Percentiles rank a stretch among this genome's conserved stretches.
Evolutionary conservation across 1,140 invertebrate genomes (phyloP).

Genomic region (Cepaea nemoralis): DNA sequence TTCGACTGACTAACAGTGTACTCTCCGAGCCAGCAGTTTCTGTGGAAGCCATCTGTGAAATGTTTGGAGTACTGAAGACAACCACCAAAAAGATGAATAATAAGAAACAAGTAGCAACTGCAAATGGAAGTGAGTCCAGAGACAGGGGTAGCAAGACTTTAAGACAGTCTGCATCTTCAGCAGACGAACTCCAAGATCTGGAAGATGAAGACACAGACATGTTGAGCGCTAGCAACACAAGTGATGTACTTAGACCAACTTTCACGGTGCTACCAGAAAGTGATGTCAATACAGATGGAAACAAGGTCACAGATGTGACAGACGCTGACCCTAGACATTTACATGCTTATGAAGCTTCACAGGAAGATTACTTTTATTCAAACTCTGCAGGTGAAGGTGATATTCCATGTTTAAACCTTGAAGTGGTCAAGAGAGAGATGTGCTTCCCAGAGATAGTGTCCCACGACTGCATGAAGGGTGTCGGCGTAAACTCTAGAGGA

Average conservation of each 20-base stretch:
- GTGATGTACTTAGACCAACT: slow-evolving; percentile 35
- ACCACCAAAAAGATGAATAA: not conserved
- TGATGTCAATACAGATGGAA: slow-evolving; percentile 23
- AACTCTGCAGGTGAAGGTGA: slow-evolving; percentile 35
- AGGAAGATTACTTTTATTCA: slow-evolving; percentile 53
- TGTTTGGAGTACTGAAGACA: slow-evolving; percentile 60
- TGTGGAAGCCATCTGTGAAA: slow-evolving; percentile 62
- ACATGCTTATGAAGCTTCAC: slow-evolving; percentile 6
- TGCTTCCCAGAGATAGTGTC: slow-evolving; percentile 55
- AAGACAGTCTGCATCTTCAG: slow-evolving; percentile 15
- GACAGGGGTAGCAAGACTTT: slow-evolving; percentile 18
- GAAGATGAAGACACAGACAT: slow-evolving; percentile 39
- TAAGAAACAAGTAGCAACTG: slow-evolving; percentile 21
- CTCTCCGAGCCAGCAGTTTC: slow-evolving; percentile 59
- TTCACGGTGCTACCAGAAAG: not conserved
- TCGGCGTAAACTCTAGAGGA: slow-evolving; percentile 58
- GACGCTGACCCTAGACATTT: slow-evolving; percentile 23
- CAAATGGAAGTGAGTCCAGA: slow-evolving; percentile 39
- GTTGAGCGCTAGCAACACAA: slow-evolving; percentile 42
- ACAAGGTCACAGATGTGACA: slow-evolving; percentile 56
- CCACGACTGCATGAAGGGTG: slow-evolving; percentile 61
- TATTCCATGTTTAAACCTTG: slow-evolving; percentile 46
- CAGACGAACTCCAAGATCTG: slow-evolving; percentile 42
- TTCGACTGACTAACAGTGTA: slow-evolving; percentile 46
- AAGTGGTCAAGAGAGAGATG: slow-evolving; percentile 53